Percentiles rank a stretch among this genome's conserved stretches.
These are phyloP conservation scores for Phoeniculus purpureus DNA, from an alignment of 2,797 vertebrate species.

Conservation along the genomic window DNA sequence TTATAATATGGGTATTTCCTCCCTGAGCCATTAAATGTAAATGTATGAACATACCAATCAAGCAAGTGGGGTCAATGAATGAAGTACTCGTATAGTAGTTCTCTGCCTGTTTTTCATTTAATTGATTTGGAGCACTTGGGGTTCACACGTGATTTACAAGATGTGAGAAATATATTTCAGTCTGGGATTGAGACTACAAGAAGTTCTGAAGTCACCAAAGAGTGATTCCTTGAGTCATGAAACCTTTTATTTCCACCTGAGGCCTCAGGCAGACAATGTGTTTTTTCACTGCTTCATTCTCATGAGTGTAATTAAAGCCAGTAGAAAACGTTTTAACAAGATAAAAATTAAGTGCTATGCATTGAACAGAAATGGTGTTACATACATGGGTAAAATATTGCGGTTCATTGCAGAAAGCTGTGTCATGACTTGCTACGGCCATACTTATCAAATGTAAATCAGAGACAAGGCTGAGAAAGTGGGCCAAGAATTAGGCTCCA, in stretches of 20 bases:
- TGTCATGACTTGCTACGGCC: not conserved
- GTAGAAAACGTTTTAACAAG: not conserved
- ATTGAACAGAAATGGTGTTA: not conserved
- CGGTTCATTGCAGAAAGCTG: not conserved
- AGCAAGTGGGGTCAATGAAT: not conserved
- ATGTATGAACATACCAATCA: not conserved
- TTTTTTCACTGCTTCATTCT: not conserved
- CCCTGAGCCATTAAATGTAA: not conserved
- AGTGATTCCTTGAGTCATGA: not conserved
- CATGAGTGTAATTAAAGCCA: not conserved
- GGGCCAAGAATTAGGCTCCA: not conserved
- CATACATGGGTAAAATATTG: not conserved
- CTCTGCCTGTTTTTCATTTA: not conserved
- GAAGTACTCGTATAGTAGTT: not conserved
- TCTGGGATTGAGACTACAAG: not conserved
- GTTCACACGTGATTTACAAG: not conserved
- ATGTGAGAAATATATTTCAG: not conserved
- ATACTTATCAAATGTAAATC: not conserved
- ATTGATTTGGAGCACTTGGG: not conserved
- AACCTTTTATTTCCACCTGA: not conserved
- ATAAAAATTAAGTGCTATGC: not conserved
- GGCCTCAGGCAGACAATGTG: not conserved
- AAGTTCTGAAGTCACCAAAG: not conserved
- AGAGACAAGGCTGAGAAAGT: not conserved
- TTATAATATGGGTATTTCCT: not conserved